Evolutionary conservation across 2,888 invertebrate species (phyloP).

Genomic region (Macrosiphum euphorbiae): DNA sequence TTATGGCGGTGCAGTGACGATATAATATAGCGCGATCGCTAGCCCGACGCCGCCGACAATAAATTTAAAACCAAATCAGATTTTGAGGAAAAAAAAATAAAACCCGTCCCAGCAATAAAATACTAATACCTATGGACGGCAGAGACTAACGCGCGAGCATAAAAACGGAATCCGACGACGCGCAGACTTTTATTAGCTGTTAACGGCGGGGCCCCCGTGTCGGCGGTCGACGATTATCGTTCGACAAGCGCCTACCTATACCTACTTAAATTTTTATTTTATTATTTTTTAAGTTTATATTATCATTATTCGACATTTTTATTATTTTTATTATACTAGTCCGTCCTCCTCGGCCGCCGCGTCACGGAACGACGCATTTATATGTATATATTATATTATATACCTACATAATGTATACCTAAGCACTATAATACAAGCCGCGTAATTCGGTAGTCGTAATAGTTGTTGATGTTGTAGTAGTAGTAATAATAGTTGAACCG

Average conservation of each 20-base stretch:
- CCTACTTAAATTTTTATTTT: neutral
- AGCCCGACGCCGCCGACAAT: neutral
- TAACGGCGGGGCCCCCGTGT: slow-evolving; percentile 44
- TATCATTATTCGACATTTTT: slow-evolving; percentile 1
- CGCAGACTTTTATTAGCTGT: slow-evolving; percentile 54
- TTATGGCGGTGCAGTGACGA: neutral
- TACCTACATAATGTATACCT: neutral
- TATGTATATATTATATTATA: neutral
- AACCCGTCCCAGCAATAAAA: slow-evolving; percentile 10
- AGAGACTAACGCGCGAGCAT: neutral
- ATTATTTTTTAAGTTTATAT: slow-evolving; percentile 2
- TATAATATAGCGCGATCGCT: neutral
- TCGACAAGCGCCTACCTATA: slow-evolving; percentile 37
- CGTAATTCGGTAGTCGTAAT: slow-evolving; percentile 5
- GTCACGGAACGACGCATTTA: slow-evolving; percentile 24
- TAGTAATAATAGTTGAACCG: neutral
- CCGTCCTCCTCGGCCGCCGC: neutral
- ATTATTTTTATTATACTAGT: neutral
- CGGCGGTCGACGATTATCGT: slow-evolving; percentile 25
- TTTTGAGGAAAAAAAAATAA: neutral
- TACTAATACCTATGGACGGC: neutral
- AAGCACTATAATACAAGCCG: neutral
- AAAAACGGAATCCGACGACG: slow-evolving; percentile 13
- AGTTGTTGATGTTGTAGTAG: neutral
- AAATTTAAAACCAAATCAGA: slow-evolving; percentile 19